A percentile compares a stretch with the other conserved stretches of the same genome.
These are phyloP conservation scores for Drosophila repletoides DNA, from an alignment of 1,140 invertebrate species.

Conservation along the genomic window DNA sequence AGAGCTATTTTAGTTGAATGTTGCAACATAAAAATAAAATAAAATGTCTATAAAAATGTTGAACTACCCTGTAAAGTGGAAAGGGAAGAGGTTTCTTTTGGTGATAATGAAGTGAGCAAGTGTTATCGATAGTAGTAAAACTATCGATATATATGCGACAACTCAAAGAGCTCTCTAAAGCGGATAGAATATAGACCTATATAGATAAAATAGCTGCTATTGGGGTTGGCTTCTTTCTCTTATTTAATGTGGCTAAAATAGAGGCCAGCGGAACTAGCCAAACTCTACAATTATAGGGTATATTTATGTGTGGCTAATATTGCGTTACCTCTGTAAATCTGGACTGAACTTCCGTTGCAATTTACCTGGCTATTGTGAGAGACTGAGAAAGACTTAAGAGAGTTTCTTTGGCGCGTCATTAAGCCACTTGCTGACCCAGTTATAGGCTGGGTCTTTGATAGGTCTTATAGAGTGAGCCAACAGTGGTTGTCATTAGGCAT, in stretches of 20 bases:
- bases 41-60: constrained; percentile 4
- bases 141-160: not conserved
- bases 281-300: not conserved
- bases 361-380: constrained; percentile 24
- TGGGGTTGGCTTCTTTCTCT: too few relatives aligned
- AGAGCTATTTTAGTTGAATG: too few relatives aligned
- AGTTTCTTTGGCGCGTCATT: constrained; percentile 44
- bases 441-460: not conserved
- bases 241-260: too few relatives aligned
- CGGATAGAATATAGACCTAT: too few relatives aligned
- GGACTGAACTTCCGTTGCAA: constrained; percentile 42
- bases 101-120: too few relatives aligned
- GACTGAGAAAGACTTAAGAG: constrained; percentile 2
- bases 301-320: constrained; percentile 5
- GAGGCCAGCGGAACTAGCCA: too few relatives aligned
- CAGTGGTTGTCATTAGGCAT: constrained; percentile 52
- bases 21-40: constrained; percentile 8
- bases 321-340: constrained; percentile 14
- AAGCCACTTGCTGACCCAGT: constrained; percentile 55
- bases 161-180: too few relatives aligned
- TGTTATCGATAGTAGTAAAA: constrained; percentile 3
- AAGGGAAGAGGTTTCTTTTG: too few relatives aligned
- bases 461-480: constrained; percentile 1
- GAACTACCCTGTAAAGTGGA: not conserved
- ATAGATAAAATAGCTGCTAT: not conserved